These are phyloP conservation scores for Lepisosteus oculatus DNA, from an alignment of 2,113 vertebrate species.

Conservation along the genomic window DNA sequence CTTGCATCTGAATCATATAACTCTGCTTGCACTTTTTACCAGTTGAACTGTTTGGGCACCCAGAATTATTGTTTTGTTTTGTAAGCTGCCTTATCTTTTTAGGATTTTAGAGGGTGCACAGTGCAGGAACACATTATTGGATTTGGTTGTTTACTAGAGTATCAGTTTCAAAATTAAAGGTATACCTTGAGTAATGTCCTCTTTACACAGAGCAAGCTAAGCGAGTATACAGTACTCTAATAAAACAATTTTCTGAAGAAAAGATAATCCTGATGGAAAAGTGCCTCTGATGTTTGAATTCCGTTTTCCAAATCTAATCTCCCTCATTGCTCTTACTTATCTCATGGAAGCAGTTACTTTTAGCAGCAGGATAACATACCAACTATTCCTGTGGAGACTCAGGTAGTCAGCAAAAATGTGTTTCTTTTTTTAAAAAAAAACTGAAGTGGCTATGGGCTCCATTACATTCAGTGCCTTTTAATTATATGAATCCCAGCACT, in stretches of 20 bases:
- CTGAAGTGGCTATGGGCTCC: not conserved
- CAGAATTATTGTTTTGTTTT: too few relatives aligned
- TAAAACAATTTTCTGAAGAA: slow-evolving; percentile 18
- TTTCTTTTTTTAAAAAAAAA: not conserved
- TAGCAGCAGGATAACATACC: slow-evolving; percentile 21
- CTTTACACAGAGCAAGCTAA: slow-evolving; percentile 5
- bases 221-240: not conserved
- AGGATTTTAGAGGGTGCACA: not conserved
- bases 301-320: slow-evolving; percentile 13
- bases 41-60: too few relatives aligned
- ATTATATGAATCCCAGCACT: not conserved
- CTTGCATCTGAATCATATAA: too few relatives aligned
- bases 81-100: too few relatives aligned
- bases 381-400: not conserved
- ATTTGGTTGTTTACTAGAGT: not conserved
- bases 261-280: slow-evolving; percentile 15
- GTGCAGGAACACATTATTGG: not conserved
- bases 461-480: not conserved
- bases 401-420: slow-evolving; percentile 16
- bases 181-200: not conserved
- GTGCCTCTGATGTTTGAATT: slow-evolving; percentile 3
- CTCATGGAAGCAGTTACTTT: slow-evolving; percentile 17
- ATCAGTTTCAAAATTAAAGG: slow-evolving; percentile 5
- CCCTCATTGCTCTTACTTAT: slow-evolving; percentile 19
- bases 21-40: too few relatives aligned